Percentiles rank a stretch among this genome's conserved stretches.
Conservation (phyloP, 2,797 vertebrate species). For the Catamblyrhynchus diadema region DNA sequence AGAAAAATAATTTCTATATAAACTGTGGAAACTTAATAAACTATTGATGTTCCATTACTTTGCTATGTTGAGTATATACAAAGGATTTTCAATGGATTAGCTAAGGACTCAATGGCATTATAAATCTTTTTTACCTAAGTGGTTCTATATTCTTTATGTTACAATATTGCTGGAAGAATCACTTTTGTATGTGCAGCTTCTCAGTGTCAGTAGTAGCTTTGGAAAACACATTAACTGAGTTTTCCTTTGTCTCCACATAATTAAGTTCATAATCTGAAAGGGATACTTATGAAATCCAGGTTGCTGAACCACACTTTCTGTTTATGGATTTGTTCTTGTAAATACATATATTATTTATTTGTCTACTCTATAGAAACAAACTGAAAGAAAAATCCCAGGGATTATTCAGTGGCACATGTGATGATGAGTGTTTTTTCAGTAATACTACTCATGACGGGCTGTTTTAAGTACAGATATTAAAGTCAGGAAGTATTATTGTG, state of each 20-base stretch:
- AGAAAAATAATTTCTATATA: neutral
- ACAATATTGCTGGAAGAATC: neutral
- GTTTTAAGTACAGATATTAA: neutral
- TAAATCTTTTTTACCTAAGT: neutral
- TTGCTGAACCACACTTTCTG: neutral
- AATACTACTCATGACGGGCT: neutral
- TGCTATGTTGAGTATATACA: neutral
- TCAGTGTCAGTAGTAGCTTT: neutral
- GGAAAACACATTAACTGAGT: neutral
- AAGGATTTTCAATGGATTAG: neutral
- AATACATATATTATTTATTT: neutral
- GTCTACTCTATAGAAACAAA: fast-evolving
- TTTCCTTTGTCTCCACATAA: neutral
- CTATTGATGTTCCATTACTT: neutral
- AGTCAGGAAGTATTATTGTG: neutral
- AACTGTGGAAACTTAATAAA: neutral
- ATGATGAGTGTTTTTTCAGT: neutral
- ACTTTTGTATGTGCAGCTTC: neutral
- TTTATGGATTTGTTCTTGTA: neutral
- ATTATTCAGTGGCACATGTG: neutral
- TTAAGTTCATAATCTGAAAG: neutral
- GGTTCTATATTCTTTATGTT: neutral
- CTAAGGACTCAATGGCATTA: neutral
- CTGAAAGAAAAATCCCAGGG: fast-evolving
- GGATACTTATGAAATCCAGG: neutral